Conservation (phyloP, 1,140 invertebrate genomes). For the Cyclargus thomasi region DNA sequence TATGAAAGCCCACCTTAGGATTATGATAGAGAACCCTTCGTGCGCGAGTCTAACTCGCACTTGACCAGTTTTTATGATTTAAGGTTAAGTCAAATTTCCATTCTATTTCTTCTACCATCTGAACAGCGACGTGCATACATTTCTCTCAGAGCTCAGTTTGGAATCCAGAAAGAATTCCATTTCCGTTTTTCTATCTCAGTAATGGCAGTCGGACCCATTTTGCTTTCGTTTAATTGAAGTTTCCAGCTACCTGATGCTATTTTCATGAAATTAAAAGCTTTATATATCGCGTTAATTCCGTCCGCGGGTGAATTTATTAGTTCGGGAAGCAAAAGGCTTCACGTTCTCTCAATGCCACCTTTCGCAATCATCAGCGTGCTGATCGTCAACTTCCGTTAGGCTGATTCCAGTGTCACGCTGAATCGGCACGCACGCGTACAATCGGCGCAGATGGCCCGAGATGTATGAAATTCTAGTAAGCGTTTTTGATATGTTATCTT, state of each 20-base stretch:
- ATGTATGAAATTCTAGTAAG: too few species aligned
- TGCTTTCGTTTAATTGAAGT: slow-evolving; percentile 1
- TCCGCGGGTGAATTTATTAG: not conserved
- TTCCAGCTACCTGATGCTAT: not conserved
- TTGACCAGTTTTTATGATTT: too few species aligned
- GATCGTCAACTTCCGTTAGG: too few species aligned
- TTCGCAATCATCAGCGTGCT: not conserved
- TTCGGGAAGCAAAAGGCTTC: not conserved
- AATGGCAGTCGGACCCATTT: not conserved
- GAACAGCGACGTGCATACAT: not conserved
- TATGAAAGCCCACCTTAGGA: too few species aligned
- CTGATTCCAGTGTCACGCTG: too few species aligned
- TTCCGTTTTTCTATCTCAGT: not conserved
- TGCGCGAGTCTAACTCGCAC: too few species aligned
- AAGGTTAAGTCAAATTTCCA: too few species aligned
- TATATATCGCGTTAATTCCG: not conserved
- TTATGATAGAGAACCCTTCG: too few species aligned
- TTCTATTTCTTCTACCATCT: not conserved
- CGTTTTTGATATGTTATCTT: too few species aligned
- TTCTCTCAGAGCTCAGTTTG: not conserved
- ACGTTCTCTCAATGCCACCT: not conserved
- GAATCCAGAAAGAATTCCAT: not conserved
- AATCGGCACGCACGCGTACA: too few species aligned
- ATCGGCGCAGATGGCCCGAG: too few species aligned
- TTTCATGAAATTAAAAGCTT: not conserved